Base-by-base conservation (phyloP, 2,888 invertebrate species). In the Caenorhabditis drosophilae region DNA sequence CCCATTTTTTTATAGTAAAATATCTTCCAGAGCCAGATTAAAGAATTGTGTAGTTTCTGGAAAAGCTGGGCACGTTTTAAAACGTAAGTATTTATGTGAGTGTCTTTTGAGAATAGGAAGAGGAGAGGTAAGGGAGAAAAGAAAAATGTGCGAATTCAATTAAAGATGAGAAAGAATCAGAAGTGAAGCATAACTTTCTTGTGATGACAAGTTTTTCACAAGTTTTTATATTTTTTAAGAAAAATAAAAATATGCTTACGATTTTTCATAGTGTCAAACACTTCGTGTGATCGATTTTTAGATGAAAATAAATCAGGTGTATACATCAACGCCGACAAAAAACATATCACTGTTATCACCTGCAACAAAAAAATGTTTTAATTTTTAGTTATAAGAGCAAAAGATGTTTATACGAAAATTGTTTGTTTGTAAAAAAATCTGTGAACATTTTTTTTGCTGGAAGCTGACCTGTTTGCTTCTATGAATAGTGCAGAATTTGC, bases 401-500 rank as follows among this genome's bases (percentile, higher is more conserved):
- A 6, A 40, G 6, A 18, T 41, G 44, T 41, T 41, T 20, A 11
- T 20, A 7, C n/a, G 41, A n/a, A 7, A 11, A 11, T 18, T 41
- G 41, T 41, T 41, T 41, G 42, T 18, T 42, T 4, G 15, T 25
- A 6, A 16, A 15, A 25, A 18, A 4, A 42, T 4, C 18, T 42
- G 6, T 42, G 15, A 7, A n/a, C 16, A 12, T 42, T 42, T 42
- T 11, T 4, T 42, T 42, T 12, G 36, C 36, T 36, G 16, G 40
- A 9, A 7, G 9, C 15, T 42, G 3, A 80, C 79, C 64, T 79
- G 78, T 67, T 81, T 81, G 47, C 79, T 80, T n/a, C 77, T 44
- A 20, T 62, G 56, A 73, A 87, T 85, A 7, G 88, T 88, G 82
- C 88, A 89, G 86, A 88, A 87, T 20, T 90, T 90, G 60, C 92